A percentile compares a stretch with the other conserved stretches of the same genome.
Conservation (phyloP, 2,797 vertebrate genomes). For the Erethizon dorsatum region DNA sequence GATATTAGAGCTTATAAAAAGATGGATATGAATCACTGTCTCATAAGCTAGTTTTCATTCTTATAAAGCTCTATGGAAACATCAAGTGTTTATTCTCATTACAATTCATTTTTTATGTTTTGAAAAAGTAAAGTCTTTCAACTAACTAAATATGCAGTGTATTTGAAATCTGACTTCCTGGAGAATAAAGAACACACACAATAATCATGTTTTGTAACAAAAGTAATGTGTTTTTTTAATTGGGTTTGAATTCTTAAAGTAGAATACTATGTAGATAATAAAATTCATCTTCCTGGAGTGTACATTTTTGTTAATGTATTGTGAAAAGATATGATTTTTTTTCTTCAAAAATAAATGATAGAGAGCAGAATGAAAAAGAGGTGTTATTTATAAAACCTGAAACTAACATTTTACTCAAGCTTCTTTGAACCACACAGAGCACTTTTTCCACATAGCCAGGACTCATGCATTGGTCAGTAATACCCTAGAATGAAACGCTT, state of each 20-base stretch:
- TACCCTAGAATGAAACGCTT: background rate
- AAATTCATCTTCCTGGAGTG: background rate
- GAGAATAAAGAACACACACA: background rate
- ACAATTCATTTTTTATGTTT: background rate
- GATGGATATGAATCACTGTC: background rate
- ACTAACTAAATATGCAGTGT: background rate
- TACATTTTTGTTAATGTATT: background rate
- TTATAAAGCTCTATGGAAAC: background rate
- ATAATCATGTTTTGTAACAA: background rate
- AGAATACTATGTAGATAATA: background rate
- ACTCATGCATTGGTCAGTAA: background rate
- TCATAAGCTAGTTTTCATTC: background rate
- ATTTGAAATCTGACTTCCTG: slow-evolving; percentile 16
- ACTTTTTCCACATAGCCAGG: background rate
- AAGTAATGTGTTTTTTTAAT: background rate
- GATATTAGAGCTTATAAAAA: background rate
- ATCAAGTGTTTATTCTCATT: background rate
- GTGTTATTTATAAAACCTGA: slow-evolving; percentile 20
- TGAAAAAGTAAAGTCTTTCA: background rate
- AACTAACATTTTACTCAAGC: background rate
- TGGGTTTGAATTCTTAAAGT: background rate
- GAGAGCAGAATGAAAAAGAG: background rate
- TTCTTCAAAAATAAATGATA: background rate
- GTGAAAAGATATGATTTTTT: background rate
- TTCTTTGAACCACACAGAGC: background rate